phyloP scores from a whole-genome alignment of 2,888 invertebrate genomes.

The Phania funesta region DNA sequence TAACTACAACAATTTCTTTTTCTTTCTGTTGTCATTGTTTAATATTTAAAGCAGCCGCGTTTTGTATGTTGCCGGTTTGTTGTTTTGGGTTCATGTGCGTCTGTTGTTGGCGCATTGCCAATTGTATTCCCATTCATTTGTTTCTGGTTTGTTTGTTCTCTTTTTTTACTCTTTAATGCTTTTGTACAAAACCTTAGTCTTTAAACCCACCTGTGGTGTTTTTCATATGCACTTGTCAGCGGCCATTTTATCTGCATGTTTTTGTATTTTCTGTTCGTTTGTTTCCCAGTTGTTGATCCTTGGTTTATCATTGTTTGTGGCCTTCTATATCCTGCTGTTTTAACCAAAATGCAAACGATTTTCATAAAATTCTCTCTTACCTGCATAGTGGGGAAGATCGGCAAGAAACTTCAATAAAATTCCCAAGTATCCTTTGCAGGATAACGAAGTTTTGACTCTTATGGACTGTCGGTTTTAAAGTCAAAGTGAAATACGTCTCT shows the following conservation, averaged over 20 bases:
- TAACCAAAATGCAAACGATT: slow-evolving; percentile 20
- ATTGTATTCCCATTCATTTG: slow-evolving; percentile 43
- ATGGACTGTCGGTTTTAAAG: too few relatives aligned
- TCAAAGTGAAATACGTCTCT: too few relatives aligned
- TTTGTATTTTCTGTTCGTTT: not conserved
- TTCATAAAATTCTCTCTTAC: not conserved
- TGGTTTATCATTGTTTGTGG: slow-evolving; percentile 41
- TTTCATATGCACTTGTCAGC: slow-evolving; percentile 58
- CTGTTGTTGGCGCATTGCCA: slow-evolving; percentile 50
- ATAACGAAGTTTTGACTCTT: too few relatives aligned
- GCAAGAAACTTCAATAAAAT: not conserved
- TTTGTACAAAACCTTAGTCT: slow-evolving; percentile 11
- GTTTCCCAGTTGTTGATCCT: slow-evolving; percentile 29
- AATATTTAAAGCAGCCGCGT: slow-evolving; percentile 17
- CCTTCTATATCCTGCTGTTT: slow-evolving; percentile 28
- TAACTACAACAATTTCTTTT: not conserved
- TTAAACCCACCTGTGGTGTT: slow-evolving; percentile 60
- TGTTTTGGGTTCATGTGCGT: slow-evolving; percentile 4
- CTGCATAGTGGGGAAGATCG: not conserved
- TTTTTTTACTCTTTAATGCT: slow-evolving; percentile 12
- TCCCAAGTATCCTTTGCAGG: too few relatives aligned
- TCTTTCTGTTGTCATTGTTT: not conserved
- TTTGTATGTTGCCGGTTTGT: slow-evolving; percentile 20
- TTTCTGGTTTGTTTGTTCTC: slow-evolving; percentile 6
- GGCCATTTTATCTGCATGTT: slow-evolving; percentile 56